Evolutionary conservation across 2,797 vertebrate species (phyloP).

Genomic region (Miopithecus talapoin): DNA sequence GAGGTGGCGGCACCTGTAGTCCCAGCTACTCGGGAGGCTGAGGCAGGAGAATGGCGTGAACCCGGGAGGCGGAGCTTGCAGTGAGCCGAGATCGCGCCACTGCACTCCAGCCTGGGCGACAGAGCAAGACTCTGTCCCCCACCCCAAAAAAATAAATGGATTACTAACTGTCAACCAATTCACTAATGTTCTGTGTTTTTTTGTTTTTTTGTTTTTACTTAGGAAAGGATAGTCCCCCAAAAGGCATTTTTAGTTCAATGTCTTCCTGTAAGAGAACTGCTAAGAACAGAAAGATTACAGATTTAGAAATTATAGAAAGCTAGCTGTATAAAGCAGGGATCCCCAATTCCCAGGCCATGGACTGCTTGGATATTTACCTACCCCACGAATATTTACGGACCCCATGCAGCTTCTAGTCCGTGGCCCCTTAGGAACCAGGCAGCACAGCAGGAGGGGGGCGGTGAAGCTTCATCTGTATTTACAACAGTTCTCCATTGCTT

Average conservation of each 20-base stretch:
- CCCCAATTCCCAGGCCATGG: background rate
- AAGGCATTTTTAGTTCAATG: background rate
- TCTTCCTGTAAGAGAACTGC: background rate
- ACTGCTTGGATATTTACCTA: background rate
- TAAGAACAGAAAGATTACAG: background rate
- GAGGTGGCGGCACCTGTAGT: too few relatives aligned
- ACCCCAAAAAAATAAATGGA: too few relatives aligned
- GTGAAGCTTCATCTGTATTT: background rate
- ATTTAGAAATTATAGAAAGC: background rate
- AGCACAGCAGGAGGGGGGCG: background rate
- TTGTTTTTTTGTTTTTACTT: background rate
- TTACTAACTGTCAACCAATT: background rate
- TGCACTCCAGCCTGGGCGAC: too few relatives aligned
- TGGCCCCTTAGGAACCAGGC: background rate
- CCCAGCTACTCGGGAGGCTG: too few relatives aligned
- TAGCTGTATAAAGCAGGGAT: background rate
- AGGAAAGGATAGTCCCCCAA: background rate
- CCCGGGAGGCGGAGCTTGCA: too few relatives aligned
- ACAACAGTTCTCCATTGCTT: background rate
- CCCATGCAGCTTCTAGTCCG: too few relatives aligned
- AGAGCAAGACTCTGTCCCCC: too few relatives aligned
- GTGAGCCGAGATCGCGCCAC: rapidly evolving
- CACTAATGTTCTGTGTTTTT: background rate
- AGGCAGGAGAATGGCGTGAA: too few relatives aligned
- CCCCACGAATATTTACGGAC: background rate